Conservation (phyloP, 2,888 invertebrate species). For the Tanytarsus gracilentus region DNA sequence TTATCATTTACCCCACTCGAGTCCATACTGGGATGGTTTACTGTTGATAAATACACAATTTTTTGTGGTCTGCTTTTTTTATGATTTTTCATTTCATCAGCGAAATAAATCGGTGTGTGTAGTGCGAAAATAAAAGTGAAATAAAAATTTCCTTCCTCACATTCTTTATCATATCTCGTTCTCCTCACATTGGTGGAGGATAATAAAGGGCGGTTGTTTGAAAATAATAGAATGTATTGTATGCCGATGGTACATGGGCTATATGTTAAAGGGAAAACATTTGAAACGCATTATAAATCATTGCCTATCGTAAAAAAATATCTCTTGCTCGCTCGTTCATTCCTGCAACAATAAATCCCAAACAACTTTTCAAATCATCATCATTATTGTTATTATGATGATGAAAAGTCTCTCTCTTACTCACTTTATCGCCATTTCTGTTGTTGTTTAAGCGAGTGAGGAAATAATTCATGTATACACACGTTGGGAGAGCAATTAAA, state of each 20-base stretch:
- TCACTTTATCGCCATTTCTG: too few species aligned
- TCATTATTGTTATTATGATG: too few species aligned
- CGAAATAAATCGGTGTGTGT: slow-evolving; percentile 12
- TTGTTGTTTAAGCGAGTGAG: too few species aligned
- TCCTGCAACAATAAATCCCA: too few species aligned
- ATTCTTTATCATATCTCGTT: neutral
- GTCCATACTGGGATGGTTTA: neutral
- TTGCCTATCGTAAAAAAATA: slow-evolving; percentile 27
- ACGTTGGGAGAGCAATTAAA: too few species aligned
- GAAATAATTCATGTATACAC: too few species aligned
- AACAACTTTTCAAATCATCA: too few species aligned
- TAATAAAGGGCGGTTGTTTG: neutral
- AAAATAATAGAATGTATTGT: slow-evolving; percentile 3
- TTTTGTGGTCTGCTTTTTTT: neutral
- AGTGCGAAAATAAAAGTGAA: slow-evolving; percentile 25
- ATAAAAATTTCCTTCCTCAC: slow-evolving; percentile 7
- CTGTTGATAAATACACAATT: neutral
- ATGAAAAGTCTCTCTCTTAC: too few species aligned
- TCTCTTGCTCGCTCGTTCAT: too few species aligned
- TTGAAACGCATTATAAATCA: slow-evolving; percentile 28
- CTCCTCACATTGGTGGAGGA: too few species aligned
- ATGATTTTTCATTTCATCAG: slow-evolving; percentile 13
- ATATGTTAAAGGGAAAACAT: slow-evolving; percentile 16
- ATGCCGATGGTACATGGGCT: neutral
- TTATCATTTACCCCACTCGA: neutral